Conservation (phyloP, 2,888 invertebrate species). For the Tholera decimalis region DNA sequence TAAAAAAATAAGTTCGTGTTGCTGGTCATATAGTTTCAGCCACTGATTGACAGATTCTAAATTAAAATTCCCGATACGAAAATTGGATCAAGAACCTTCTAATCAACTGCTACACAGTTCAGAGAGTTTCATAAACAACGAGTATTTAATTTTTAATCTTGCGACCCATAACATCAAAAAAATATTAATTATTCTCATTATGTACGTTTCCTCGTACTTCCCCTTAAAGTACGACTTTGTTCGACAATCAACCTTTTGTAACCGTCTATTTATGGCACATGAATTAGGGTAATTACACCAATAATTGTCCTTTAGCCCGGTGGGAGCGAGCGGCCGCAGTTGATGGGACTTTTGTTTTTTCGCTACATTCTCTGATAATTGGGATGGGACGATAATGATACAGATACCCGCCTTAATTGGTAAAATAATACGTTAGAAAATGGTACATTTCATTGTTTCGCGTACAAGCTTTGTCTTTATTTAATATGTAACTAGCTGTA, state of each 20-base stretch:
- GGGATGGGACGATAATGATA: slow-evolving; percentile 51
- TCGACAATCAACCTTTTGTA: slow-evolving; percentile 43
- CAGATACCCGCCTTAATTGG: slow-evolving; percentile 42
- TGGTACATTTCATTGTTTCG: slow-evolving; percentile 12
- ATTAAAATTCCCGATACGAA: no score
- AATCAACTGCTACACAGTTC: no score
- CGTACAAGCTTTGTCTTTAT: not conserved
- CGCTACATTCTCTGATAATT: slow-evolving; percentile 55
- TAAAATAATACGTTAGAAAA: slow-evolving; percentile 41
- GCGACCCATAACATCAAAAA: not conserved
- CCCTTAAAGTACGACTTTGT: slow-evolving; percentile 46
- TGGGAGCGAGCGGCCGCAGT: slow-evolving; percentile 59
- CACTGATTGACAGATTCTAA: no score
- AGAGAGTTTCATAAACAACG: no score
- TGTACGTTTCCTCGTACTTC: not conserved
- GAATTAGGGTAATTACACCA: slow-evolving; percentile 70
- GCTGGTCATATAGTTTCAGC: no score
- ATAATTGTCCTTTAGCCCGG: slow-evolving; percentile 58
- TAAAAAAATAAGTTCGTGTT: no score
- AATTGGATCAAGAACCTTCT: no score
- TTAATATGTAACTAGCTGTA: no score
- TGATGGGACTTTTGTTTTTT: slow-evolving; percentile 57
- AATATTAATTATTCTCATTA: not conserved
- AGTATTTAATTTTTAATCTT: not conserved
- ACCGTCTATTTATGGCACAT: slow-evolving; percentile 57